Evolutionary conservation across 2,888 invertebrate species (phyloP), one percentile per base, ranked within the genome.

Genomic region (Lepidonotus clava): DNA sequence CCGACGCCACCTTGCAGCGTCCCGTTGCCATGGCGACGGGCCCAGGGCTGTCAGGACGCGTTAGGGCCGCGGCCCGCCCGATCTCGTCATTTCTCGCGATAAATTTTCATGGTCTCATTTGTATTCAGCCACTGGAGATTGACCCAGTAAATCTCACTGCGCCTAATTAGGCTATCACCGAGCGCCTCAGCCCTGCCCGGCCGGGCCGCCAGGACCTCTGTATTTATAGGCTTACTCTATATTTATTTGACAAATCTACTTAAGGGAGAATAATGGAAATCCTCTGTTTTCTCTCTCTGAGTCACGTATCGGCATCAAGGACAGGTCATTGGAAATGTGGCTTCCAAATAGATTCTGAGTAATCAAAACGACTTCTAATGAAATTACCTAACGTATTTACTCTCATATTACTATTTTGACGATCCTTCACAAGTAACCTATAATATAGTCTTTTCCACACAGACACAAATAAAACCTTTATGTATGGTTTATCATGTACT

Each of bases 41-140:
- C 71, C 71, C 71, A 71, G 36, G 71, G 36, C 71, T 36, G 71
- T 71, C 71, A n/a, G 36, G 71, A 36, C 24, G 71, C 14, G 71
- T 36, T 71, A 71, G n/a, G 71, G 38, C 36, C 71, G n/a, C 71
- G 56, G 21, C 56, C 56, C 18, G 14, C 14, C 14, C 34, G 18
- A n/a, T 34, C 34, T 38, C 71, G 71, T 71, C 34, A 71, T 34
- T 71, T 34, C 38, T 71, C 34, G 71, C 36, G 71, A 71, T 71
- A 71, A 71, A 71, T 71, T 34, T 38, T 71, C 36, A 71, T 71
- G 71, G 5, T 38, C 71, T 71, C 71, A 36, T 71, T 71, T 71
- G 38, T 71, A 71, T 71, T 71, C 71, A 71, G 71, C 21, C 34
- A n/a, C 18, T 18, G 71, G 71, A 71, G 36, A 71, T 71, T 71